These are phyloP conservation scores for Drosophila paulistorum DNA, from an alignment of 1,140 invertebrate genomes.

Conservation along the genomic window DNA sequence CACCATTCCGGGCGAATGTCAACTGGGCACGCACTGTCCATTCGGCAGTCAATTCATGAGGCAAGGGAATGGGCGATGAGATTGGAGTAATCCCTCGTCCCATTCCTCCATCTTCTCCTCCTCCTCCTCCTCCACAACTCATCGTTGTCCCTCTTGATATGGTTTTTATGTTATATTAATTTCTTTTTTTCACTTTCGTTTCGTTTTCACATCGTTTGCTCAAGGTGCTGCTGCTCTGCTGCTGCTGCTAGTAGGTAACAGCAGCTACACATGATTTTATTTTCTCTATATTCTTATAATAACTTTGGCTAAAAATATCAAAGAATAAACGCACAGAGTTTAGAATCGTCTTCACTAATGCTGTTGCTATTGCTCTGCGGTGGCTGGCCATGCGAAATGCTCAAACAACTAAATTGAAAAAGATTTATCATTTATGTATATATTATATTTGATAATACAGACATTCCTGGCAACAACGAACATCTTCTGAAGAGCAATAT, in stretches of 20 bases:
- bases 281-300: constrained; percentile 35
- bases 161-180: background rate
- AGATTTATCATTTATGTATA: constrained; percentile 35
- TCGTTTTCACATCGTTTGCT: constrained; percentile 16
- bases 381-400: constrained; percentile 15
- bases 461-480: background rate
- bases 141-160: constrained; percentile 17
- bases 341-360: constrained; percentile 31
- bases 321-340: constrained; percentile 12
- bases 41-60: constrained; percentile 80
- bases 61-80: constrained; percentile 36
- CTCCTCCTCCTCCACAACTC: background rate
- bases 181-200: background rate
- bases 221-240: constrained; percentile 42
- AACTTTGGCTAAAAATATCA: constrained; percentile 66
- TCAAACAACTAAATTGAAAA: constrained; percentile 30
- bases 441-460: constrained; percentile 21
- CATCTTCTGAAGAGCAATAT: no score
- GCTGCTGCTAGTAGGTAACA: background rate
- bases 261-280: constrained; percentile 42
- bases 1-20: constrained; percentile 73
- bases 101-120: background rate
- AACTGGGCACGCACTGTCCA: constrained; percentile 82
- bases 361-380: constrained; percentile 12
- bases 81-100: background rate